Evolutionary conservation across 2,113 vertebrate genomes (phyloP), one percentile per base, ranked within the genome.

Genomic region (Elephas maximus): DNA sequence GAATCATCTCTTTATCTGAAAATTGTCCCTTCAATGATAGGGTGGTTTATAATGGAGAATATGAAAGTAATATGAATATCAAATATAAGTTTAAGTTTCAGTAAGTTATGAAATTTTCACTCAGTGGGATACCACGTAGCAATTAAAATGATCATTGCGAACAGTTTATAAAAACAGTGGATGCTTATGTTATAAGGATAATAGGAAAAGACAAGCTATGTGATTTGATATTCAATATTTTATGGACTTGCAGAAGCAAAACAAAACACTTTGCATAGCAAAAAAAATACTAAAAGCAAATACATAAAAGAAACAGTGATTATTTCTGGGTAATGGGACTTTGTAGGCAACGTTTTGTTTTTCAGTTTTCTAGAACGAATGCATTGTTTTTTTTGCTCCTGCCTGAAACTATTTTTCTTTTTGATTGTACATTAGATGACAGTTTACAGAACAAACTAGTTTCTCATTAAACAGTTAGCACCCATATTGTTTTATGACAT

Each of bases 41-140:
- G 28, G 51, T 84, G 23, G 79, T 80, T 51, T 79, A 90, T 85
- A 8, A 84, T 63, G 53, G 26, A 4, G 74, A 93, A 74, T 28
- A 28, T 85, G 30, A 53, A 85, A 93, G 24, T 60, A 79, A 63
- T 45, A 85, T 60, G 23, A 90, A 67, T 90, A 85, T 71, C 37
- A 90, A 60, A 80, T 37, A 7, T 74, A 96, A 23, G 21, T 41
- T n/a, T 65, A 28, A 8, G 2, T n/a, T 90, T 80, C 85, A 90
- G n/a, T 62, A 93, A 93, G 78, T 57, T 12, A 85, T 79, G 23
- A 20, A 79, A 90, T 79, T n/a, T 73, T 90, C 62, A 89, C 5
- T 63, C 24, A 83, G 45, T 67, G 37, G 8, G 33, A 3, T 88
- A 44, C 78, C 14, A 37, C 51, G 5, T 14, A 88, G 33, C 20